Conservation (phyloP, 2,888 invertebrate genomes). For the Epinotia bilunana region DNA sequence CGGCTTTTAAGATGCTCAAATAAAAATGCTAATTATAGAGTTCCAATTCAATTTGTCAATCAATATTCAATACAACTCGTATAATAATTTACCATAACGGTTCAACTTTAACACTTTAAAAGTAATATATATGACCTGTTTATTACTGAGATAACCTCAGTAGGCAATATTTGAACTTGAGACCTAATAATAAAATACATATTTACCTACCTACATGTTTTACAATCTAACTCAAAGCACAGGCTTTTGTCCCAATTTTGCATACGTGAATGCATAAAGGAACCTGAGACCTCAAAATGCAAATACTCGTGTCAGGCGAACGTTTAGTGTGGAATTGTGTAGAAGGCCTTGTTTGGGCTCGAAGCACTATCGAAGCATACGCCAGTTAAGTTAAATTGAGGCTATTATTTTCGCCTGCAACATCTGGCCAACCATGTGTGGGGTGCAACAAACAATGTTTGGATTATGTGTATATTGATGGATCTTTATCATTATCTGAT, state of each 20-base stretch:
- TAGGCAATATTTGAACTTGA: not conserved
- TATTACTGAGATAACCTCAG: not conserved
- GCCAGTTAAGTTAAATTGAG: constrained; percentile 2
- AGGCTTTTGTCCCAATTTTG: not conserved
- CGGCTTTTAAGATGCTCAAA: not conserved
- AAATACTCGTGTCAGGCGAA: constrained; percentile 19
- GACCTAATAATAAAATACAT: not conserved
- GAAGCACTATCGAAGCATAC: constrained; percentile 4
- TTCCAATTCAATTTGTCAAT: too few species aligned
- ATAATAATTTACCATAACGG: not conserved
- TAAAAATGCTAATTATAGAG: not conserved
- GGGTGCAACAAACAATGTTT: not conserved
- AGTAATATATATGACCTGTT: too few species aligned
- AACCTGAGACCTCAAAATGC: constrained; percentile 11
- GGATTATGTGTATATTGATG: not conserved
- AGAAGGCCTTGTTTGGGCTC: constrained; percentile 8
- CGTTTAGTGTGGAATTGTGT: constrained; percentile 18
- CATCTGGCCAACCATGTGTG: constrained; percentile 1
- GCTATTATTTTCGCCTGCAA: constrained; percentile 14
- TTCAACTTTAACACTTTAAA: too few species aligned
- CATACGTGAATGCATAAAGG: not conserved
- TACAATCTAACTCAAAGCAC: not conserved
- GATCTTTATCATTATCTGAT: not conserved
- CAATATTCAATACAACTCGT: not conserved
- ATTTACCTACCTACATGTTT: not conserved